Evolutionary conservation across 2,888 invertebrate species (phyloP).

Genomic region (Molanna angustata): DNA sequence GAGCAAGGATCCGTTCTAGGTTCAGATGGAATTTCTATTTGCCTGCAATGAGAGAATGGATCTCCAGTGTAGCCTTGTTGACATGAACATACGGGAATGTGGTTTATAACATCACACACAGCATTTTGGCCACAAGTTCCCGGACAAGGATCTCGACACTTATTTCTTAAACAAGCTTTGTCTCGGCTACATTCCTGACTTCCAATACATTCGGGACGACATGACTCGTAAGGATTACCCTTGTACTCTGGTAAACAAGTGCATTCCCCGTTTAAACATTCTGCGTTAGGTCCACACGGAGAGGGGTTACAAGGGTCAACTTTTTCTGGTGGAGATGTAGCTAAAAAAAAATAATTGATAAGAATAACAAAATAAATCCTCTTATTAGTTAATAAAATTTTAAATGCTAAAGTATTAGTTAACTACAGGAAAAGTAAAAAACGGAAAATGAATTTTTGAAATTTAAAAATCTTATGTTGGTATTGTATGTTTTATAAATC

Average conservation of each 20-base stretch:
- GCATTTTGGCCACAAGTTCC: conserved; percentile 71
- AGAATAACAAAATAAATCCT: background rate
- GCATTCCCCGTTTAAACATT: conserved; percentile 66
- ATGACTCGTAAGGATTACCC: conserved; percentile 68
- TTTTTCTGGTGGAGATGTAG: conserved; percentile 33
- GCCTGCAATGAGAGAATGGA: conserved; percentile 60
- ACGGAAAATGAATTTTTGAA: background rate
- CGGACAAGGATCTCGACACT: conserved; percentile 70
- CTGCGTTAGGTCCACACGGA: conserved; percentile 70
- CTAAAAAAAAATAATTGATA: conserved; percentile 34
- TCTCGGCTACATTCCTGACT: conserved; percentile 66
- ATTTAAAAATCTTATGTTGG: no score
- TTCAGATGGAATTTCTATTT: conserved; percentile 39
- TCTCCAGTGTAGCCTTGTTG: conserved; percentile 65
- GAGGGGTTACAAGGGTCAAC: conserved; percentile 64
- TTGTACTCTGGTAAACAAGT: conserved; percentile 63
- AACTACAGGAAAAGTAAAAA: background rate
- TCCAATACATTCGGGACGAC: conserved; percentile 68
- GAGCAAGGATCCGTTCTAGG: conserved; percentile 65
- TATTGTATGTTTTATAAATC: no score
- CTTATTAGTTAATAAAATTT: background rate
- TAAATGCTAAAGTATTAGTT: conserved; percentile 4
- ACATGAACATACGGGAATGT: conserved; percentile 71
- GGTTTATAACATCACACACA: conserved; percentile 69
- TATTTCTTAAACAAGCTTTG: conserved; percentile 67